Conservation (phyloP, 2,797 vertebrate species). For the Anableps anableps region DNA sequence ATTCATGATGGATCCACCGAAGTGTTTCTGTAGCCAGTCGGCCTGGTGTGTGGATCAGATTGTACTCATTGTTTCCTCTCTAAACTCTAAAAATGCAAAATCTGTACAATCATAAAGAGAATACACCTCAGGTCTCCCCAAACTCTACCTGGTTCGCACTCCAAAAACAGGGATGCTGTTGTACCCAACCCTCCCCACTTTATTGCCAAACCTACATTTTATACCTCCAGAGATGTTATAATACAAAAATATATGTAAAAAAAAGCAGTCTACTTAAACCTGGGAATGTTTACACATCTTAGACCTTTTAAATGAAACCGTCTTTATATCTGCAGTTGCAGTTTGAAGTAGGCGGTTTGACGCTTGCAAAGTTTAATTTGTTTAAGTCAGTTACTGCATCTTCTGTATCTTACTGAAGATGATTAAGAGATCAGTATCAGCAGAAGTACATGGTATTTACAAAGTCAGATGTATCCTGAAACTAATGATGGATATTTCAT, state of each 20-base stretch:
- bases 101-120: conserved; percentile 73
- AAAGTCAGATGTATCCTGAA: conserved; percentile 52
- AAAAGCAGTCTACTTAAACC: conserved; percentile 53
- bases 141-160: conserved; percentile 53
- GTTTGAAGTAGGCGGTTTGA: conserved; percentile 32
- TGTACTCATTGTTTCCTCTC: conserved; percentile 32
- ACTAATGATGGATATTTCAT: conserved; percentile 56
- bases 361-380: conserved; percentile 6
- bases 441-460: background rate
- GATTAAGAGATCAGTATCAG: conserved; percentile 19
- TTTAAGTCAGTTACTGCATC: background rate
- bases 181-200: conserved; percentile 43
- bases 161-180: conserved; percentile 58
- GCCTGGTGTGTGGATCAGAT: conserved; percentile 38
- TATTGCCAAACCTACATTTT: conserved; percentile 69
- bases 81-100: conserved; percentile 58
- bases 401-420: conserved; percentile 3
- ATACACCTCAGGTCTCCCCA: conserved; percentile 77
- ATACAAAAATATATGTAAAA: conserved; percentile 9
- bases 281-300: conserved; percentile 68
- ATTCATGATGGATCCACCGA: conserved; percentile 11
- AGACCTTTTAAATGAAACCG: conserved; percentile 31
- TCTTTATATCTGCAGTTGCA: conserved; percentile 31
- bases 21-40: conserved; percentile 30
- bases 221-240: conserved; percentile 58